Base-by-base conservation (phyloP, 2,888 invertebrate genomes). In the Seladonia tumulorum region DNA sequence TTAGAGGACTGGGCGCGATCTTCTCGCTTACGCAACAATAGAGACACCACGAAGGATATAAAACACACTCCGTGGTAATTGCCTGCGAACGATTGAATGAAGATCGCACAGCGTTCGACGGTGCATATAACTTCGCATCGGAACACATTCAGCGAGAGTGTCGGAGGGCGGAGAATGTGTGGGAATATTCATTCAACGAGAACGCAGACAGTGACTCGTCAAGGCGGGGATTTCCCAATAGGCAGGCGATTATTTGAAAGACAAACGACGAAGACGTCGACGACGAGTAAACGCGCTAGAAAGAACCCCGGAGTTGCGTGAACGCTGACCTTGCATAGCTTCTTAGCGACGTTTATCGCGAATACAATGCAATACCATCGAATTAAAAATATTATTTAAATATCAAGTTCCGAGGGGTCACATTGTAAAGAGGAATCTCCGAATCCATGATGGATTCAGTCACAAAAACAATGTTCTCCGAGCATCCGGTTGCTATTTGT, bases 151-250 rank as follows among this genome's bases (percentile, higher is more conserved):
- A 60, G 72, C 66, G 42, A 63, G 63, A 81, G 49, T 57, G 39
- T n/a, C 42, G 12, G 45, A 18, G 45, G 74, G 66, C 42, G 70
- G 49, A 45, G 71, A 83, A 83, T 68, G 79, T 80, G 83, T 89
- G 86, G 81, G 89, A 89, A 80, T 42, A 70, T 81, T 81, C 80
- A 79, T 81, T 76, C 68, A 80, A 47, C 68, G 81, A 82, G 77
- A 79, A 83, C 70, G 77, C 68, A 79, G 47, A 66, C 79, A 74
- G 81, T 85, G 79, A 60, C 45, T 77, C 42, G 71, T 76, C 89
- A 86, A 88, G 86, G 86, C 49, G 63, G 88, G 35, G 76, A 72
- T 89, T 89, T 89, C 89, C 79, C 88, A 89, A 89, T 89, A 80
- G 80, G 45, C 76, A 49, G 29, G 80, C 76, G 83, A 89, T 83